phyloP scores from a whole-genome alignment of 37 sponge, comb jelly and placozoan genomes.

The Agelas oroides region DNA sequence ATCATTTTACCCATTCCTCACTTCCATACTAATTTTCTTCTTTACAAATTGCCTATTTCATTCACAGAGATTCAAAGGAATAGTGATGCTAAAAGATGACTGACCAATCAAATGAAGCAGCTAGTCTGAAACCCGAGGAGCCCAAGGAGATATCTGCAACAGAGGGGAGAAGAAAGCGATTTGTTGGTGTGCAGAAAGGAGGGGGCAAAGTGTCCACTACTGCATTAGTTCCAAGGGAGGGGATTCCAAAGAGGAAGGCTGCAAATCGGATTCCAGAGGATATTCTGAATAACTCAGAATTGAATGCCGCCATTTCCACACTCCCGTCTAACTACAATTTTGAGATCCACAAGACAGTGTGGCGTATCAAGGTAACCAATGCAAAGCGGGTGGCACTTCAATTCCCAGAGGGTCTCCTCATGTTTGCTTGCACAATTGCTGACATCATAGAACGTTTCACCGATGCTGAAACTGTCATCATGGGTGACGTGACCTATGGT shows the following conservation, averaged over 20 bases:
- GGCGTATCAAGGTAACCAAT: constrained; percentile 68
- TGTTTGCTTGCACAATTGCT: constrained; percentile 87
- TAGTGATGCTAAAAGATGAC: no score
- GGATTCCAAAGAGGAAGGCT: constrained; percentile 33
- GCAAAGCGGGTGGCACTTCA: constrained; percentile 89
- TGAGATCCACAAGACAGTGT: constrained; percentile 94
- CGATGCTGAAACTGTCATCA: constrained; percentile 81
- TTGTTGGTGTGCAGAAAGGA: constrained; percentile 13
- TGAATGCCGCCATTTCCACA: constrained; percentile 72
- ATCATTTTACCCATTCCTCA: no score
- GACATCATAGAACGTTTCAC: constrained; percentile 89
- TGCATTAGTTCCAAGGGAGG: constrained; percentile 14
- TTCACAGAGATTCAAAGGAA: no score
- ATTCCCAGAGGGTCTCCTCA: constrained; percentile 94
- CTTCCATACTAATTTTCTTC: no score
- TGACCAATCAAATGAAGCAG: no score
- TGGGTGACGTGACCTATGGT: constrained; percentile 98
- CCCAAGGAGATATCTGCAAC: constrained; percentile 29
- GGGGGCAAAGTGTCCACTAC: not conserved
- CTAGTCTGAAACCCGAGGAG: not conserved
- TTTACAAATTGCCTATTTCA: no score
- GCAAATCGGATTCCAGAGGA: constrained; percentile 80
- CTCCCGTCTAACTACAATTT: constrained; percentile 97
- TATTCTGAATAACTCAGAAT: constrained; percentile 67
- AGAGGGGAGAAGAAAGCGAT: constrained; percentile 25